Conservation (phyloP, 2,888 invertebrate genomes). For the Pheosia gnoma region DNA sequence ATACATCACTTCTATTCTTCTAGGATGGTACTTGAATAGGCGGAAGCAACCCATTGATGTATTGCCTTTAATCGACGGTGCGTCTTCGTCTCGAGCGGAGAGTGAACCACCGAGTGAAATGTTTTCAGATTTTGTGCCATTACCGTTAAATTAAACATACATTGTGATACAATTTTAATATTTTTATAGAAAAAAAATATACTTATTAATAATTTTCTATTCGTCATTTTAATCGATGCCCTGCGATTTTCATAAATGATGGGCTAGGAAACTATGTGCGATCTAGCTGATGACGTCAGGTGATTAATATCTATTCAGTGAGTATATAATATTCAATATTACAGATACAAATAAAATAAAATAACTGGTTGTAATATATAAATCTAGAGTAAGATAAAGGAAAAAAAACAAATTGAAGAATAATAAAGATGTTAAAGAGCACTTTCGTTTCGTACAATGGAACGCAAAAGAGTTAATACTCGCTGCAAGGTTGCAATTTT, state of each 20-base stretch:
- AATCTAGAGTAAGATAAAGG: not conserved
- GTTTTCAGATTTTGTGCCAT: constrained; percentile 56
- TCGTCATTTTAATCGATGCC: too few relatives aligned
- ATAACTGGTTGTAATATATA: too few relatives aligned
- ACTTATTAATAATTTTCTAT: not conserved
- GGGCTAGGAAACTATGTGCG: too few relatives aligned
- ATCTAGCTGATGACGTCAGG: too few relatives aligned
- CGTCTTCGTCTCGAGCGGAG: constrained; percentile 47
- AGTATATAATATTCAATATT: too few relatives aligned
- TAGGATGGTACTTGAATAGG: constrained; percentile 47
- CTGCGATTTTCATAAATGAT: too few relatives aligned
- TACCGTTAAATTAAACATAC: constrained; percentile 40
- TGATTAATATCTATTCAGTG: too few relatives aligned
- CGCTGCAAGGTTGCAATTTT: constrained; percentile 17
- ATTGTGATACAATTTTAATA: constrained; percentile 25
- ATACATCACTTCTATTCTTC: constrained; percentile 44
- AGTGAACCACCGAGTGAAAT: constrained; percentile 60
- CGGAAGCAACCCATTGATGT: constrained; percentile 43
- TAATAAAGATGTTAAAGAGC: constrained; percentile 18
- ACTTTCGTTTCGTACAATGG: constrained; percentile 19
- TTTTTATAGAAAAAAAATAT: not conserved
- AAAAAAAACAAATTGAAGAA: constrained; percentile 13
- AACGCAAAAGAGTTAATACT: constrained; percentile 21
- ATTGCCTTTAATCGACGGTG: constrained; percentile 57
- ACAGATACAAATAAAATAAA: too few relatives aligned